Evolutionary conservation across 1,140 invertebrate genomes (phyloP), one percentile per base, ranked within the genome.

Genomic region (Camponotus vicinus): DNA sequence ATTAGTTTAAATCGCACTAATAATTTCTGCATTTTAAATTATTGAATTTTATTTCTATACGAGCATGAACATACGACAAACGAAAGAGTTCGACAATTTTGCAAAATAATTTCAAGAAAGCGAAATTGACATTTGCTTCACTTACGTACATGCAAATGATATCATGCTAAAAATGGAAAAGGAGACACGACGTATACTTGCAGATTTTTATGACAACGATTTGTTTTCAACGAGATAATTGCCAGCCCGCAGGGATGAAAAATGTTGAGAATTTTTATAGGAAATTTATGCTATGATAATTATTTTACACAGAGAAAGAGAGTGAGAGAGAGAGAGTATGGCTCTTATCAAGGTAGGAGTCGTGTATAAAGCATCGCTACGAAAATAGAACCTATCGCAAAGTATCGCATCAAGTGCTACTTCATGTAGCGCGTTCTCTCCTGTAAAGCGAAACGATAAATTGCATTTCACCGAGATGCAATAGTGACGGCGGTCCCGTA

Each of bases 371-470:
- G 69, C 42, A 55, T 32, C 64, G 40, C 49, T 42, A 37, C 67
- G 55, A 59, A 34, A 83, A 83, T 63, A 75, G 79, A 75, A 73
- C 45, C 69, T 63, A 73, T 83, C 79, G 55, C 52, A 9, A 27
- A 73, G 69, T 75, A n/a, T 1, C 15, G 49, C 55, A 49, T 80
- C 78, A 59, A 70, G 66, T 49, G 69, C 40, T 32, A 45, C 18
- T 61, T 9, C 40, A 7, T 55, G 27, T 82, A 34, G 27, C 27
- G 21, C 2, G 13, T 21, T 59, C 27, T 11, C n/a, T 7, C 8
- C 40, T 34, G 34, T 69, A 75, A 83, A 83, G 55, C 37, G 69
- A 83, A 49, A 83, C 69, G 79, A 75, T 73, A 83, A 83, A 83
- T 75, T 75, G 69, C 55, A 75, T 83, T 49, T 83, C 69, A 27